A percentile compares a stretch with the other conserved stretches of the same genome.
Evolutionary conservation across 2,888 invertebrate species (phyloP).

Genomic region (Lobophora halterata): DNA sequence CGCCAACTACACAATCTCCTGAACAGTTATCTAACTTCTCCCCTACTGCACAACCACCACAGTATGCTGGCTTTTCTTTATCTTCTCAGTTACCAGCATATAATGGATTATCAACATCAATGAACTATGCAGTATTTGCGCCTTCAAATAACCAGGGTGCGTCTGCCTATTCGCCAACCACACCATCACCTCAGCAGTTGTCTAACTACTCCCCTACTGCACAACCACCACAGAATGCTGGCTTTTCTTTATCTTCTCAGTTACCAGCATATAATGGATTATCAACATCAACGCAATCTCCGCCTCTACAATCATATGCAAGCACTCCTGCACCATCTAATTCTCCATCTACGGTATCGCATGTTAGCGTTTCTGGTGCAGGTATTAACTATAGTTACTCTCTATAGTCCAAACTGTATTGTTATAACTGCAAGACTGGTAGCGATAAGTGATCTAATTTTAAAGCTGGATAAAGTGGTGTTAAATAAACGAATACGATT

Average conservation of each 20-base stretch:
- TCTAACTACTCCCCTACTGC: neutral
- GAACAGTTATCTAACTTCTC: neutral
- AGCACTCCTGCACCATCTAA: constrained; percentile 13
- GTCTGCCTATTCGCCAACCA: constrained; percentile 4
- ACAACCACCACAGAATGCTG: constrained; percentile 1
- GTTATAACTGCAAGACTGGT: constrained; percentile 21
- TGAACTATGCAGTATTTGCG: neutral
- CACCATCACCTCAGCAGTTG: constrained; percentile 2
- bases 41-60: constrained; percentile 1
- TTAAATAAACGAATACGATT: constrained; percentile 13
- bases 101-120: neutral
- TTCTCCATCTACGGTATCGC: constrained; percentile 63
- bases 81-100: neutral
- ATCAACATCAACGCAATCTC: neutral
- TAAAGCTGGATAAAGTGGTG: neutral
- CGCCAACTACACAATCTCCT: constrained; percentile 5
- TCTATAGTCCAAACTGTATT: constrained; percentile 7
- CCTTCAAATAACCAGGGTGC: neutral
- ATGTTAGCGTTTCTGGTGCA: constrained; percentile 80
- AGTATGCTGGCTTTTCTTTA: neutral
- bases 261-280: neutral
- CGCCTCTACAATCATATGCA: neutral
- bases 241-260: neutral
- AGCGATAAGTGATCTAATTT: constrained; percentile 13
- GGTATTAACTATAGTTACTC: constrained; percentile 55